Percentiles rank a stretch among this genome's conserved stretches.
phyloP scores from a whole-genome alignment of 2,797 vertebrate genomes.

The Eulemur rubriventer region DNA sequence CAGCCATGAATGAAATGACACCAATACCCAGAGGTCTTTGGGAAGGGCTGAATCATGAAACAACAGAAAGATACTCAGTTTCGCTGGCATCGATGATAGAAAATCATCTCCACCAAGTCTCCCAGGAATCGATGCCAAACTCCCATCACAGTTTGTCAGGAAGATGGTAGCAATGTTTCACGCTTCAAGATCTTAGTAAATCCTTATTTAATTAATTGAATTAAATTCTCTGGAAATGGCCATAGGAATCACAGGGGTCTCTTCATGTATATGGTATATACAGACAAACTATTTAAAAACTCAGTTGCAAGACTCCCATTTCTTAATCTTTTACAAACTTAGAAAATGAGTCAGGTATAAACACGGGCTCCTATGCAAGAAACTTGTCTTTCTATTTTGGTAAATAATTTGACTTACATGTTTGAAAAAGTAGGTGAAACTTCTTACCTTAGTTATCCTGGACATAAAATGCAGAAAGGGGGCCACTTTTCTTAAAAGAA shows the following conservation, averaged over 20 bases:
- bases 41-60: slow-evolving; percentile 5
- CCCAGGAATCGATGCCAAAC: background rate
- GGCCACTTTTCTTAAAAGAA: background rate
- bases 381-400: background rate
- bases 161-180: background rate
- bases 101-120: background rate
- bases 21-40: background rate
- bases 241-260: background rate
- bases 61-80: background rate
- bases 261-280: background rate
- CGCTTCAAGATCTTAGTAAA: background rate
- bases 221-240: background rate
- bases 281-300: background rate
- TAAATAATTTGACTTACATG: background rate
- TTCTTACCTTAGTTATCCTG: background rate
- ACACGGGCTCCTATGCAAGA: background rate
- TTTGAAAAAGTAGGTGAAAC: slow-evolving; percentile 1
- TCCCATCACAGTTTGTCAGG: background rate
- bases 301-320: background rate
- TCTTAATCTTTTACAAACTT: background rate
- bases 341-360: slow-evolving; percentile 17
- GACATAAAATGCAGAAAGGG: background rate
- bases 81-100: background rate
- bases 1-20: background rate
- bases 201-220: background rate